phyloP scores from a whole-genome alignment of 2,113 vertebrate species.

The Paedocypris sp. region DNA sequence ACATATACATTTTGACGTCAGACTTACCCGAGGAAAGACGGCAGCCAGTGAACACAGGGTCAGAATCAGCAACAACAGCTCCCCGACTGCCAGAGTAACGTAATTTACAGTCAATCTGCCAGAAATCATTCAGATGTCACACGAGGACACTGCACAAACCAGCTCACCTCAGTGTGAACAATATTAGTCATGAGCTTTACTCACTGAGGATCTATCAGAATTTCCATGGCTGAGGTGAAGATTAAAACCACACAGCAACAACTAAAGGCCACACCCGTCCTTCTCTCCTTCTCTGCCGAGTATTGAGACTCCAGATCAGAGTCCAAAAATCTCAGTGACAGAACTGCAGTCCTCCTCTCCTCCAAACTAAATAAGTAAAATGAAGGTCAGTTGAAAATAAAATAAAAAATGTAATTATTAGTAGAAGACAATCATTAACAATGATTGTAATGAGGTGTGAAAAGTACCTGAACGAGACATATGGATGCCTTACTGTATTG shows the following conservation, averaged over 20 bases:
- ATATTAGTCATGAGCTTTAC: conserved; percentile 12
- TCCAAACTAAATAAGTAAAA: not conserved
- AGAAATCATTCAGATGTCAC: not conserved
- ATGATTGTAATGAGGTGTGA: too few species aligned
- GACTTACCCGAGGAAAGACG: conserved; percentile 80
- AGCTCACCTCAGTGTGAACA: not conserved
- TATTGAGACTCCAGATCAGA: conserved; percentile 74
- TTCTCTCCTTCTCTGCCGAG: conserved; percentile 85
- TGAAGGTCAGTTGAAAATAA: too few species aligned
- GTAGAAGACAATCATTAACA: too few species aligned
- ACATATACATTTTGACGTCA: too few species aligned
- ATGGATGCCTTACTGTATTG: too few species aligned
- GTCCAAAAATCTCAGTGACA: conserved; percentile 76
- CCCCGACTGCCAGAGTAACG: conserved; percentile 76
- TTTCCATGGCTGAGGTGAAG: conserved; percentile 73
- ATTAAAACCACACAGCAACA: conserved; percentile 80
- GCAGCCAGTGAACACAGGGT: conserved; percentile 81
- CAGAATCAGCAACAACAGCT: conserved; percentile 75
- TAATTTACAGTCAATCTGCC: conserved; percentile 80
- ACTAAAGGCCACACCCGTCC: conserved; percentile 80
- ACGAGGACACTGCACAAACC: not conserved
- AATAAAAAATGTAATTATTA: too few species aligned
- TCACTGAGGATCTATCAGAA: conserved; percentile 80
- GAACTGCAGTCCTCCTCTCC: conserved; percentile 60
- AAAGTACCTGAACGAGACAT: too few species aligned